Evolutionary conservation across 1,140 invertebrate genomes (phyloP).

Genomic region (Proctacanthus coquilletti): DNA sequence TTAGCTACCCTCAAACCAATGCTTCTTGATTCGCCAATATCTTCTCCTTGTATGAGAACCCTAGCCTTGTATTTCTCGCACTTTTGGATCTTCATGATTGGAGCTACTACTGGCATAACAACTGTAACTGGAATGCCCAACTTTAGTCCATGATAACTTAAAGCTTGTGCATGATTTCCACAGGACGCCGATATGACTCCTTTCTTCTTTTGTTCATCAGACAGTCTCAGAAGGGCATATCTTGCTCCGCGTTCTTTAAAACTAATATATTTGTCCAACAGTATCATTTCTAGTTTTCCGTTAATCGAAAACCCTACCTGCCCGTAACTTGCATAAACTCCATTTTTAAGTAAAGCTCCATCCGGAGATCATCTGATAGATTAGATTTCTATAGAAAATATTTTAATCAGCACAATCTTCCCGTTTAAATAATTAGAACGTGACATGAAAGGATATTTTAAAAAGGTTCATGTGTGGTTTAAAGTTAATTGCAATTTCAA

Average conservation of each 20-base stretch:
- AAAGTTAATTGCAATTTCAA: too few species aligned
- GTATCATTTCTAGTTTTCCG: too few species aligned
- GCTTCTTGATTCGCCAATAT: constrained; percentile 75
- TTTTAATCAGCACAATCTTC: too few species aligned
- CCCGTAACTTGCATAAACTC: constrained; percentile 79
- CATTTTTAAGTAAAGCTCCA: constrained; percentile 78
- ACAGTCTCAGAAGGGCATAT: constrained; percentile 58
- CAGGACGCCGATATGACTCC: constrained; percentile 80
- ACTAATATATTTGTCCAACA: constrained; percentile 36
- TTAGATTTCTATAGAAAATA: constrained; percentile 47
- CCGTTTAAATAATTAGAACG: too few species aligned
- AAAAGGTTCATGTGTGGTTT: too few species aligned
- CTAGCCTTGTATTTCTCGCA: constrained; percentile 53
- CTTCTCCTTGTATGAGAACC: constrained; percentile 44
- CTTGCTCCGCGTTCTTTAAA: constrained; percentile 82
- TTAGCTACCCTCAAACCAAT: constrained; percentile 55
- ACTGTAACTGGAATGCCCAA: constrained; percentile 58
- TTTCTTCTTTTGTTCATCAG: constrained; percentile 42
- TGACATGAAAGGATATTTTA: too few species aligned
- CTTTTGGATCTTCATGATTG: constrained; percentile 57
- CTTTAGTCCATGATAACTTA: constrained; percentile 53
- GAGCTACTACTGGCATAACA: constrained; percentile 56
- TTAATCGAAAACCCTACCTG: too few species aligned
- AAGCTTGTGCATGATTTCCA: constrained; percentile 67
- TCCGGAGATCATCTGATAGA: constrained; percentile 51